A percentile compares a stretch with the other conserved stretches of the same genome.
phyloP scores from a whole-genome alignment of 2,113 vertebrate species.

The Chaetops frenatus region DNA sequence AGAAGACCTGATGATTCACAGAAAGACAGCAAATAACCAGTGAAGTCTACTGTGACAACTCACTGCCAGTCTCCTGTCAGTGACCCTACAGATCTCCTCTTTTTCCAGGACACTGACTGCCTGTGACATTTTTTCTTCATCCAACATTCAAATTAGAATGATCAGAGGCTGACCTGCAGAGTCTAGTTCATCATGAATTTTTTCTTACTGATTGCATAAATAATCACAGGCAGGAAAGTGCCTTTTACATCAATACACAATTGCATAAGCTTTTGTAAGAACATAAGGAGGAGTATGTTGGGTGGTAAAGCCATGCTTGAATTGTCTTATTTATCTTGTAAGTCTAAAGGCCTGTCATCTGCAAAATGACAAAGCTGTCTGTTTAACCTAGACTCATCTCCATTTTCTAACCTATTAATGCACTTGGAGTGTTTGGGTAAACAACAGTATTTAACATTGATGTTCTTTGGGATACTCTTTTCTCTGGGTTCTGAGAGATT shows the following conservation, averaged over 20 bases:
- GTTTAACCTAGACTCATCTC: background rate
- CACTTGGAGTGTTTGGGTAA: background rate
- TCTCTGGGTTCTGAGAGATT: background rate
- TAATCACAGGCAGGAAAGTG: conserved; percentile 24
- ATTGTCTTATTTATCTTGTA: background rate
- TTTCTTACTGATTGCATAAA: conserved; percentile 56
- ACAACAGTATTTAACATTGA: background rate
- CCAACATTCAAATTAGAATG: conserved; percentile 41
- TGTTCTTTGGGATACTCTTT: background rate
- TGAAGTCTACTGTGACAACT: background rate
- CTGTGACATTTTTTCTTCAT: conserved; percentile 21
- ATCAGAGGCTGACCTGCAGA: conserved; percentile 30
- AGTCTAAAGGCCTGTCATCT: conserved; percentile 13
- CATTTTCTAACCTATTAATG: conserved; percentile 11
- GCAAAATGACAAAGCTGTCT: conserved; percentile 13
- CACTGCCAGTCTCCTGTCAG: background rate
- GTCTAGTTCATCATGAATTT: conserved; percentile 9
- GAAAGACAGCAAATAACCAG: background rate
- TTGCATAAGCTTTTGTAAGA: conserved; percentile 21
- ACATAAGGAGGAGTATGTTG: background rate
- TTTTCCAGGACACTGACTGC: conserved; percentile 3
- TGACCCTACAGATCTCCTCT: background rate
- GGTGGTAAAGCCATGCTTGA: conserved; percentile 16
- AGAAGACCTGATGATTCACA: conserved; percentile 8
- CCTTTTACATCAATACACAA: conserved; percentile 12